phyloP scores from a whole-genome alignment of 2,113 vertebrate species.

The Saimiri boliviensis region DNA sequence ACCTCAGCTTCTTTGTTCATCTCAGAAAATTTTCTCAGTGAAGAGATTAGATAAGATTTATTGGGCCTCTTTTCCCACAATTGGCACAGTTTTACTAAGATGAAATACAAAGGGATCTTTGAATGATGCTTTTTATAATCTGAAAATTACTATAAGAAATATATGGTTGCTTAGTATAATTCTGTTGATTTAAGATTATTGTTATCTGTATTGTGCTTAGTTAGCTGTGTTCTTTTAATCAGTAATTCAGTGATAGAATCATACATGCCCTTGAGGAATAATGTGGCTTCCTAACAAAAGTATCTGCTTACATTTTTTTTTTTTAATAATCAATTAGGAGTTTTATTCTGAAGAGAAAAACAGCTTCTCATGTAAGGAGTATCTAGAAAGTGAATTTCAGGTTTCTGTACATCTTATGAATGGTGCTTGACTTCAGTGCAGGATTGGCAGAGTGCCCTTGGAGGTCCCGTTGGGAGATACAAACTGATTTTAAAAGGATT shows the following conservation, averaged over 20 bases:
- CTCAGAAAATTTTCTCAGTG: not conserved
- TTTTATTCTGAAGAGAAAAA: slow-evolving; percentile 43
- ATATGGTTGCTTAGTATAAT: not conserved
- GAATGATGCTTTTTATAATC: slow-evolving; percentile 33
- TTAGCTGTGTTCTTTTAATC: not conserved
- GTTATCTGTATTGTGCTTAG: not conserved
- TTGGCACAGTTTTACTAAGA: slow-evolving; percentile 13
- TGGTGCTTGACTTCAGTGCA: not conserved
- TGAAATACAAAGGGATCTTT: slow-evolving; percentile 31
- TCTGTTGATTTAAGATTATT: slow-evolving; percentile 30
- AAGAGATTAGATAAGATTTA: not conserved
- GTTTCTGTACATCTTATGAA: not conserved
- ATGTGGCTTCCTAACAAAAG: not conserved
- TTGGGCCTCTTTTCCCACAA: not conserved
- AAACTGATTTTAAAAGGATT: slow-evolving; percentile 25
- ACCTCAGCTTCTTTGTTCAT: not conserved
- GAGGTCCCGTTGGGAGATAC: not conserved
- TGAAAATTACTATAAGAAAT: slow-evolving; percentile 21
- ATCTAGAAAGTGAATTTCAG: slow-evolving; percentile 1
- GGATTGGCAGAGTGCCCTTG: not conserved
- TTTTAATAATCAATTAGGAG: not conserved
- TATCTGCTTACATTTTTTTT: not conserved
- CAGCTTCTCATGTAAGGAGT: not conserved
- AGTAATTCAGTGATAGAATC: not conserved
- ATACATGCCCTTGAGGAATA: slow-evolving; percentile 27